Base-by-base conservation (phyloP, 2,797 vertebrate genomes). In the Tapera naevia region DNA sequence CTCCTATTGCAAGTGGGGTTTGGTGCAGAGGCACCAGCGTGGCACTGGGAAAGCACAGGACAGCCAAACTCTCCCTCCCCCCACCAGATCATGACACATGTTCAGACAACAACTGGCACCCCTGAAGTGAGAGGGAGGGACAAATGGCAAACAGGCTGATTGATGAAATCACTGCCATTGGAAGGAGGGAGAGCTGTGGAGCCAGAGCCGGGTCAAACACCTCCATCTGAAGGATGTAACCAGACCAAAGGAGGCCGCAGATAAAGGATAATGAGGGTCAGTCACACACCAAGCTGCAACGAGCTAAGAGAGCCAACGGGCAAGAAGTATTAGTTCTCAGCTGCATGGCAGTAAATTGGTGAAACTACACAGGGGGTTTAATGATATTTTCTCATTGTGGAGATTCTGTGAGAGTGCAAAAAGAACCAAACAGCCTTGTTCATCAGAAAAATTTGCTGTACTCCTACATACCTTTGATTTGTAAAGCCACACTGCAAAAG, bases 61-160 rank as follows among this genome's bases (percentile, higher is more conserved):
- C 74, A 79, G 78, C 50, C 86, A 56, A 37, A 8, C 28, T 12
- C 50, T 46, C 30, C 75, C 54, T 50, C 11, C 30, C 65, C 51
- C 22, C 12, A 13, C 37, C 27, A 30, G 14, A 90, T 33, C 61
- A 4, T 6, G 61, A 88, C 95, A 94, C 91, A 73, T 14, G 67
- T 57, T 89, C 96, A 95, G 86, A 88, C 89, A 93, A 91, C 91
- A 94, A 91, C 70, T 73, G 86, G 88, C 86, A 74, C 4, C 71
- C 86, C 79, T 11, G 45, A 67, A 46, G 81, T 2, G 39, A 88
- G 65, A 76, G 61, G 74, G 87, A 88, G 71, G 78, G 80, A 93
- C 96, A 89, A 94, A 89, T 4, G 69, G 91, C 84, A 86, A 53
- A 56, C 62, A 50, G 57, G 89, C 72, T 83, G 92, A 89, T 48